These are phyloP conservation scores for Byasa hedistus DNA, from an alignment of 2,888 invertebrate genomes.

Conservation along the genomic window DNA sequence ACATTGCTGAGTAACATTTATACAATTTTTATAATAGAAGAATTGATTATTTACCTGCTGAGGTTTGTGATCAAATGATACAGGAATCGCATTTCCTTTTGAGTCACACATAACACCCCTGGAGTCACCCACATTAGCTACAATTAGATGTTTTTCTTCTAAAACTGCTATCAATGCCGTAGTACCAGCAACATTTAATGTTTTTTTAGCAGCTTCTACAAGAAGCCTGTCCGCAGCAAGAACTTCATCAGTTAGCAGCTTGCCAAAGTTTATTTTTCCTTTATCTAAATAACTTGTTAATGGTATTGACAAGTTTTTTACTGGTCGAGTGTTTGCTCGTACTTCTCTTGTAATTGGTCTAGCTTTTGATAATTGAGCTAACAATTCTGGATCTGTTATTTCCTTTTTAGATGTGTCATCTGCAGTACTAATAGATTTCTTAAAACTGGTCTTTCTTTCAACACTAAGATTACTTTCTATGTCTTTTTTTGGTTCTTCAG, in stretches of 20 bases:
- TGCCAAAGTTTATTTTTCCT: conserved; percentile 89
- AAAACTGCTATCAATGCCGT: conserved; percentile 94
- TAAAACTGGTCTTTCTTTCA: conserved; percentile 83
- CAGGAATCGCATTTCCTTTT: conserved; percentile 92
- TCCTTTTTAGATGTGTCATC: conserved; percentile 80
- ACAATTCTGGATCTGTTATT: conserved; percentile 84
- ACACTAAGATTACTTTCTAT: conserved; percentile 51
- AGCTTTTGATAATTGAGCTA: conserved; percentile 83
- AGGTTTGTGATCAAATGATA: conserved; percentile 98
- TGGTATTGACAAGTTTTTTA: conserved; percentile 73
- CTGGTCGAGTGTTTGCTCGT: conserved; percentile 66
- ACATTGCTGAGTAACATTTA: background rate
- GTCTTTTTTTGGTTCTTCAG: conserved; percentile 66
- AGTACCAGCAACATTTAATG: conserved; percentile 89
- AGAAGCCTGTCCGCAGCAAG: conserved; percentile 90
- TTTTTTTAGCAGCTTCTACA: conserved; percentile 90
- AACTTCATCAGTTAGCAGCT: conserved; percentile 92
- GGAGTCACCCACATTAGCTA: conserved; percentile 98
- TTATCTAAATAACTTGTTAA: conserved; percentile 85
- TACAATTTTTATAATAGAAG: background rate
- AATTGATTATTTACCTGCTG: conserved; percentile 85
- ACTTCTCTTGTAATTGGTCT: conserved; percentile 82
- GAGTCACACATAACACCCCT: conserved; percentile 97
- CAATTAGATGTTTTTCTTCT: conserved; percentile 89
- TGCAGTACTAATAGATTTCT: conserved; percentile 82